These are phyloP conservation scores for Mustelus asterias DNA, from an alignment of 2,113 vertebrate species.

Conservation along the genomic window DNA sequence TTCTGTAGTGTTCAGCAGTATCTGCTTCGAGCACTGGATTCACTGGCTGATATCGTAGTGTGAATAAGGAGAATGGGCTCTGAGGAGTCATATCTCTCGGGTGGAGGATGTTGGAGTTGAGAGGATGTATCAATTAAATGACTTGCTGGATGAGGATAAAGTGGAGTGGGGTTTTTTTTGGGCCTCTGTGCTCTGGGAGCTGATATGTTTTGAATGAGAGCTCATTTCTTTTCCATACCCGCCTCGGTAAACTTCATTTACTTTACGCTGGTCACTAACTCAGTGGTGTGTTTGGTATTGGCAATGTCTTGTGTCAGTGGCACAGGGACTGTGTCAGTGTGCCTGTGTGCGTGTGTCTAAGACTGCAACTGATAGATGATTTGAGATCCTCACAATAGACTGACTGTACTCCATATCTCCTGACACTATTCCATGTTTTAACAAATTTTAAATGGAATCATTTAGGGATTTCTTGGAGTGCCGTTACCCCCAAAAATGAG, in stretches of 20 bases:
- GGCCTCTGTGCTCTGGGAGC: background rate
- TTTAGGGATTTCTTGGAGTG: background rate
- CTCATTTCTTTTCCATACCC: background rate
- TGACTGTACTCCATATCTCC: background rate
- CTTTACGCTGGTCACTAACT: background rate
- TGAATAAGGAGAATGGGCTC: background rate
- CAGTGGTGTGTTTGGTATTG: background rate
- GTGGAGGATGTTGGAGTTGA: background rate
- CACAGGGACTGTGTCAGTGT: too few relatives aligned
- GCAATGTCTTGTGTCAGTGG: background rate
- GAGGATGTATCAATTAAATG: background rate
- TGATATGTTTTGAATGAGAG: background rate
- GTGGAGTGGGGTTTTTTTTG: background rate
- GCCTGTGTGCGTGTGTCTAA: too few relatives aligned
- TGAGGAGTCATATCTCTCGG: background rate
- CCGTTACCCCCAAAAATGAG: background rate
- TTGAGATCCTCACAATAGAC: background rate
- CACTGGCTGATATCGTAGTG: background rate
- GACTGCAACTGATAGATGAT: background rate
- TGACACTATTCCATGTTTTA: background rate
- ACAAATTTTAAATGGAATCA: background rate
- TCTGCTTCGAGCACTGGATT: background rate
- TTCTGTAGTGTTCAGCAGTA: background rate
- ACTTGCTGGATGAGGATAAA: background rate
- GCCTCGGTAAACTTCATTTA: background rate